Percentiles rank a stretch among this genome's conserved stretches.
Evolutionary conservation across 2,797 vertebrate species (phyloP).

Genomic region (Rhinatrema bivittatum): DNA sequence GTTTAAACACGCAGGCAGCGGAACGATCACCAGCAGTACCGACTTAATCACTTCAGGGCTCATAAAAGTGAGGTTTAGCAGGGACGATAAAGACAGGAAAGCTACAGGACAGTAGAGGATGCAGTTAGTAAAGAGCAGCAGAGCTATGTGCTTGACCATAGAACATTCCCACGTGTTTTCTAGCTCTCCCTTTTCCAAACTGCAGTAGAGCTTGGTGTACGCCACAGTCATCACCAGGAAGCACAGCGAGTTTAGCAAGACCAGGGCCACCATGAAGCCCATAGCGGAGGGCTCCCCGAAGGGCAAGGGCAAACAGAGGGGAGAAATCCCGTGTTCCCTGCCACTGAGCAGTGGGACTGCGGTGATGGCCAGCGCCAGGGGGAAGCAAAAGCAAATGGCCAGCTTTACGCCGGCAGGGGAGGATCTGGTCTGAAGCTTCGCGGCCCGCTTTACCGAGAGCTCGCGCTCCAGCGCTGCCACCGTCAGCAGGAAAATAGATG

Average conservation of each 20-base stretch:
- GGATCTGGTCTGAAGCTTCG: constrained; percentile 44
- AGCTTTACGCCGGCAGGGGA: constrained; percentile 40
- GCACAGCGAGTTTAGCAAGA: constrained; percentile 79
- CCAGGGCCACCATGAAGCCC: constrained; percentile 69
- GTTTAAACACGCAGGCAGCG: constrained; percentile 82
- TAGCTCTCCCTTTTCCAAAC: constrained; percentile 56
- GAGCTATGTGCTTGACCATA: constrained; percentile 79
- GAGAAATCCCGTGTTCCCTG: constrained; percentile 61
- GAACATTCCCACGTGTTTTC: constrained; percentile 67
- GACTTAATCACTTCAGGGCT: constrained; percentile 76
- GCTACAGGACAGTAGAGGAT: constrained; percentile 85
- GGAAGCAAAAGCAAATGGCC: constrained; percentile 52
- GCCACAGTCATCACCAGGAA: constrained; percentile 82
- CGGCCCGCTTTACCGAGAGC: constrained; percentile 42
- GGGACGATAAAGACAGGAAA: constrained; percentile 78
- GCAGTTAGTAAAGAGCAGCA: constrained; percentile 84
- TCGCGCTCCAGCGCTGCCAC: constrained; percentile 76
- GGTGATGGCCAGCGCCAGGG: constrained; percentile 63
- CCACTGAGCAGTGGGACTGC: constrained; percentile 63
- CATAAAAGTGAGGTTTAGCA: constrained; percentile 70
- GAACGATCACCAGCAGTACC: constrained; percentile 77
- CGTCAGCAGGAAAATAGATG: constrained; percentile 79
- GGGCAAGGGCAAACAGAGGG: constrained; percentile 76
- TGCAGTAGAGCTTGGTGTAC: constrained; percentile 80
- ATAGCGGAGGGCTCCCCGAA: constrained; percentile 56